Percentiles rank a stretch among this genome's conserved stretches.
phyloP scores from a whole-genome alignment of 2,113 vertebrate species.

The cat (Felis catus) region F.catus_Fca126_mat1.0 CM031415.1:81308501-81309000 shows the following conservation, averaged over 20 bases:
- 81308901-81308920: conserved; percentile 93
- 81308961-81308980: conserved; percentile 86
- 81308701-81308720: conserved; percentile 93
- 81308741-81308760: conserved; percentile 53
- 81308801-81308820: conserved; percentile 84
- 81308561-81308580: conserved; percentile 98
- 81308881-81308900: conserved; percentile 87
- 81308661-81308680: conserved; percentile 99
- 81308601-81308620: conserved; percentile 93
- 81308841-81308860: conserved; percentile 76
- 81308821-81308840: conserved; percentile 87
- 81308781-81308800: conserved; percentile 56
- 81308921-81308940: conserved; percentile 98
- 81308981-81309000: conserved; percentile 84
- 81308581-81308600: conserved; percentile 94
- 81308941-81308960: conserved; percentile 86
- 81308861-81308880: conserved; percentile 86
- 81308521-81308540: conserved; percentile 91
- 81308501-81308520: conserved; percentile 88
- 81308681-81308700: conserved; percentile 96
- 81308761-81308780: conserved; percentile 67
- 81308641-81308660: conserved; percentile 91
- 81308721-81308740: conserved; percentile 86
- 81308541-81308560: conserved; percentile 95
- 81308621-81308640: conserved; percentile 88